phyloP scores from a whole-genome alignment of 2,888 invertebrate genomes.

The Thymelicus acteon region DNA sequence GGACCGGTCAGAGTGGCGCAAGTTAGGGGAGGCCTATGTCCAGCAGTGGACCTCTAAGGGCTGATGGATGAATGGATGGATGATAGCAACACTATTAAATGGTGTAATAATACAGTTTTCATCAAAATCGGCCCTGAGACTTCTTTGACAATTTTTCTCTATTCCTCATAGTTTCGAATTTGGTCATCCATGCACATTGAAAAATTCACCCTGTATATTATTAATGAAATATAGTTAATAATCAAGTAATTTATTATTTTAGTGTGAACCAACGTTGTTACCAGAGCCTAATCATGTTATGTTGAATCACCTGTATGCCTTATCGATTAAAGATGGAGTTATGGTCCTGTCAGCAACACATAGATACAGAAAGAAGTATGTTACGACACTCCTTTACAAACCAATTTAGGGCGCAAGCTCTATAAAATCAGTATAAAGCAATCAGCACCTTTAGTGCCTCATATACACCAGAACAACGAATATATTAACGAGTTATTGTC shows the following conservation, averaged over 20 bases:
- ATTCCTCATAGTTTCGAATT: too few species aligned
- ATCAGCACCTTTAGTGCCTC: conserved; percentile 15
- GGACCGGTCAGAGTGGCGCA: too few species aligned
- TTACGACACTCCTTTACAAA: conserved; percentile 98
- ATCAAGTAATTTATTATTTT: conserved; percentile 58
- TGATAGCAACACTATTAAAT: too few species aligned
- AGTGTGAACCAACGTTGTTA: conserved; percentile 99
- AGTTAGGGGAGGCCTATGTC: too few species aligned
- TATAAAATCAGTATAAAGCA: conserved; percentile 14
- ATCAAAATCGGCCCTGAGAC: too few species aligned
- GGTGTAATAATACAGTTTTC: too few species aligned
- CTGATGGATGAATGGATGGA: too few species aligned
- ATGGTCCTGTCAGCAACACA: conserved; percentile 99
- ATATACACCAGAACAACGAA: conserved; percentile 9
- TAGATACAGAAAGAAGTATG: conserved; percentile 99
- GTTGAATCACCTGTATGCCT: conserved; percentile 99
- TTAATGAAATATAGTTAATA: not conserved
- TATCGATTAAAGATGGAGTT: conserved; percentile 99
- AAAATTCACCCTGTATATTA: too few species aligned
- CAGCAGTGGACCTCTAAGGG: too few species aligned
- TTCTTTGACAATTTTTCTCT: too few species aligned
- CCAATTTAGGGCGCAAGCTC: conserved; percentile 89
- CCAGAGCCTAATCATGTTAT: conserved; percentile 99
- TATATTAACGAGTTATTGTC: not conserved
- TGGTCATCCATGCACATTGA: too few species aligned